Conservation (phyloP, 2,888 invertebrate genomes). For the Luffia ferchaultella region DNA sequence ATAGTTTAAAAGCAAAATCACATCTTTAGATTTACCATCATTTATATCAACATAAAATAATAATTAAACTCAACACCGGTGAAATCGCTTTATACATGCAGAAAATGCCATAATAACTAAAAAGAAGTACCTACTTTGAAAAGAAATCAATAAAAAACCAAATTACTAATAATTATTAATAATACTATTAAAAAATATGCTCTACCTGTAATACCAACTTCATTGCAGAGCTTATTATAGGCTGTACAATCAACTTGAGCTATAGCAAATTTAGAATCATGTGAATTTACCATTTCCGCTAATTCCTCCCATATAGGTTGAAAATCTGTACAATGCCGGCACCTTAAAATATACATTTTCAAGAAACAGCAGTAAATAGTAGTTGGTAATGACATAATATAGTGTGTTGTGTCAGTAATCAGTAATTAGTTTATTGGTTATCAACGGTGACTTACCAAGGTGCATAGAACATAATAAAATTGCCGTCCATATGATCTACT, state of each 20-base stretch:
- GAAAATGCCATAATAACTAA: too few species aligned
- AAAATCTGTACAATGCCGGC: constrained; percentile 82
- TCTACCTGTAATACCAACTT: constrained; percentile 76
- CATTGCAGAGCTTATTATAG: constrained; percentile 73
- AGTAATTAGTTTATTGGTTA: constrained; percentile 3
- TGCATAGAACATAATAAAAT: constrained; percentile 82
- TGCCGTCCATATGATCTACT: constrained; percentile 70
- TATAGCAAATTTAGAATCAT: constrained; percentile 71
- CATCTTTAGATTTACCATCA: too few species aligned
- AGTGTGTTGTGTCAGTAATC: too few species aligned
- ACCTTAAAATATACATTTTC: constrained; percentile 63
- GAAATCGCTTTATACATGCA: too few species aligned
- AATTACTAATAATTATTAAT: too few species aligned
- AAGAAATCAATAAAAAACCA: too few species aligned
- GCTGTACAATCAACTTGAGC: constrained; percentile 84
- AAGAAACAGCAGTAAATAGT: constrained; percentile 2
- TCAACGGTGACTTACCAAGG: constrained; percentile 70
- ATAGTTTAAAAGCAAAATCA: too few species aligned
- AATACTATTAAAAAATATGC: neutral
- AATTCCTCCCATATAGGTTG: constrained; percentile 80
- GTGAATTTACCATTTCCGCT: constrained; percentile 72
- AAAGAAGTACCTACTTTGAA: too few species aligned
- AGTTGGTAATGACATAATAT: neutral
- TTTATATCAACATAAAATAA: too few species aligned
- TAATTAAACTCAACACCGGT: too few species aligned